Base-by-base conservation (phyloP, 2,797 vertebrate genomes). In the Gymnothorax reevesii region DNA sequence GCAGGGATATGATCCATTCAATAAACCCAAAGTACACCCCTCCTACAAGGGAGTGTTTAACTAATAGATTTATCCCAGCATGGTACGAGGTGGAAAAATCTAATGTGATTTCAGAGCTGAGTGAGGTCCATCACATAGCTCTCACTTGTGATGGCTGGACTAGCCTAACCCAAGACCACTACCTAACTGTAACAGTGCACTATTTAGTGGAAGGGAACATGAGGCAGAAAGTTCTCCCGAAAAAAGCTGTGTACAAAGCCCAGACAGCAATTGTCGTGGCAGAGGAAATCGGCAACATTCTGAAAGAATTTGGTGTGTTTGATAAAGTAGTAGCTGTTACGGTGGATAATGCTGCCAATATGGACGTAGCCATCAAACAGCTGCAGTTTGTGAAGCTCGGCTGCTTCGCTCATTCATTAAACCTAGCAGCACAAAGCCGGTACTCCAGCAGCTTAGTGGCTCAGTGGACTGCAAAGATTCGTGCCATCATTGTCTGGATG, bases 281-380 rank as follows among this genome's bases (percentile, higher is more conserved):
- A 57, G 57, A 57, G 57, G 57, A 57, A 57, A 57, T 57, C 57
- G 57, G 57, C 57, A 10, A 57, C 57, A 10, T 57, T 4, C 57
- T 57, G 57, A 57, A 4, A 57, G 57, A 57, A 10, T 57, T 57
- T 57, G 57, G 57, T 10, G 10, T 57, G 4, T 57, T 57, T 57
- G 57, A 57, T n/a, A 88, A 85, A 62, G 57, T 57, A 57, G 57
- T 57, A 10, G 4, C 85, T 22, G 77, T 57, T 20, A 88, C 83
- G 22, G 85, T 87, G 0, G 57, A 57, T 57, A 57, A 57, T 57
- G 85, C 88, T 22, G 60, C 71, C 9, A 88, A 88, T 27, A 88
- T 88, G 88, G 83, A 84, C 71, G 86, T 86, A 54, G 88, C 88
- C 9, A 73, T 83, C 0, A 86, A 84, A 80, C 25, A 17, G 22